Conservation (phyloP, 2,797 vertebrate genomes). For the Sebastes taczanowskii region DNA sequence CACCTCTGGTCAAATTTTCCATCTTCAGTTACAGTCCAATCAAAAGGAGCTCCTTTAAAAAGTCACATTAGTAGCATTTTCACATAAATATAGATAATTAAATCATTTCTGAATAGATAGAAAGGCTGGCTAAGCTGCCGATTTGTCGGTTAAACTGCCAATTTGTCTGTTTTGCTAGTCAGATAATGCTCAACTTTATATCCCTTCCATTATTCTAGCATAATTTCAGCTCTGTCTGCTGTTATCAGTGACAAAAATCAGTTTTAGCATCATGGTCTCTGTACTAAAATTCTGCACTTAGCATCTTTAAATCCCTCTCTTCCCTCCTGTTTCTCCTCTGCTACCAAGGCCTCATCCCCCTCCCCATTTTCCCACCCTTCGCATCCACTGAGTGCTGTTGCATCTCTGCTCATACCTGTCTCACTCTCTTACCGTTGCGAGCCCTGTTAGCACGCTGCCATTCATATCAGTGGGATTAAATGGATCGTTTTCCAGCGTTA, state of each 20-base stretch:
- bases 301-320: not conserved
- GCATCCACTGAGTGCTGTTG: constrained; percentile 57
- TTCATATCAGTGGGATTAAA: constrained; percentile 78
- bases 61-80: not conserved
- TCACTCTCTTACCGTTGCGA: constrained; percentile 57
- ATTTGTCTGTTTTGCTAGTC: not conserved
- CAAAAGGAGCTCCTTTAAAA: not conserved
- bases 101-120: not conserved
- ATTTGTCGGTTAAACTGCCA: not conserved
- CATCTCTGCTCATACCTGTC: constrained; percentile 57
- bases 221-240: not conserved
- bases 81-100: not conserved
- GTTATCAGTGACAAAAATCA: not conserved
- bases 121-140: not conserved
- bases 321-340: not conserved
- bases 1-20: constrained; percentile 1
- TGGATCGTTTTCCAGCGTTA: constrained; percentile 70
- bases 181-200: not conserved
- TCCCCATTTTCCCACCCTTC: constrained; percentile 23
- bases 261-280: not conserved
- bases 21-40: not conserved
- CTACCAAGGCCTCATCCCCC: not conserved
- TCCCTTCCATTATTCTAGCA: not conserved
- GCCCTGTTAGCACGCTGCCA: constrained; percentile 50
- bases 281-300: not conserved